These are phyloP conservation scores for Cynopterus sphinx DNA, from an alignment of 2,797 vertebrate genomes.

Conservation along the genomic window DNA sequence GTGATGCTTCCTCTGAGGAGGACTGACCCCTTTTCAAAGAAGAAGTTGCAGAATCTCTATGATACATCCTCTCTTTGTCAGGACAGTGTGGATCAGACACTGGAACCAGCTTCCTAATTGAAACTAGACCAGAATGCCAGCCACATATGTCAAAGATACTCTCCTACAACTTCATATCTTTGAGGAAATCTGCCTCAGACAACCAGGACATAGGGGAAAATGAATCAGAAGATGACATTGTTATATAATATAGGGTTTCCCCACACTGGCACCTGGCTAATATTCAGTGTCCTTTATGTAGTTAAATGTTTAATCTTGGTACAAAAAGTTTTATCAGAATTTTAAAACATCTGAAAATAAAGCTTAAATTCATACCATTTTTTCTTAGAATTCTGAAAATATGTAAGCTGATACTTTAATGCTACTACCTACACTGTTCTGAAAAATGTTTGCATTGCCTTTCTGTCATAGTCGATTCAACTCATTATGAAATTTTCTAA, in stretches of 20 bases:
- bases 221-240: conserved; percentile 84
- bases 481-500: neutral
- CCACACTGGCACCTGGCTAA: fast-evolving
- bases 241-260: conserved; percentile 70
- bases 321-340: neutral
- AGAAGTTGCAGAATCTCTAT: conserved; percentile 78
- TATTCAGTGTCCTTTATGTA: neutral
- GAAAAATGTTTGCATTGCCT: neutral
- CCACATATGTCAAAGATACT: neutral
- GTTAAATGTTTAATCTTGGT: neutral
- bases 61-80: conserved; percentile 66
- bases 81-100: conserved; percentile 51
- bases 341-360: conserved; percentile 52
- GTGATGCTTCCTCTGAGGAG: conserved; percentile 80
- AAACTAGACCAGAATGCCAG: conserved; percentile 45
- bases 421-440: neutral
- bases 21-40: conserved; percentile 72
- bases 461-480: neutral
- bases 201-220: conserved; percentile 73
- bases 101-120: conserved; percentile 77
- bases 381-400: neutral
- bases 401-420: neutral
- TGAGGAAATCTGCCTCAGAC: neutral
- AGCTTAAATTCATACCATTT: conserved; percentile 36
- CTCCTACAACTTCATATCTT: neutral